Base-by-base conservation (phyloP, 2,113 vertebrate species). In the Tyto alba region DNA sequence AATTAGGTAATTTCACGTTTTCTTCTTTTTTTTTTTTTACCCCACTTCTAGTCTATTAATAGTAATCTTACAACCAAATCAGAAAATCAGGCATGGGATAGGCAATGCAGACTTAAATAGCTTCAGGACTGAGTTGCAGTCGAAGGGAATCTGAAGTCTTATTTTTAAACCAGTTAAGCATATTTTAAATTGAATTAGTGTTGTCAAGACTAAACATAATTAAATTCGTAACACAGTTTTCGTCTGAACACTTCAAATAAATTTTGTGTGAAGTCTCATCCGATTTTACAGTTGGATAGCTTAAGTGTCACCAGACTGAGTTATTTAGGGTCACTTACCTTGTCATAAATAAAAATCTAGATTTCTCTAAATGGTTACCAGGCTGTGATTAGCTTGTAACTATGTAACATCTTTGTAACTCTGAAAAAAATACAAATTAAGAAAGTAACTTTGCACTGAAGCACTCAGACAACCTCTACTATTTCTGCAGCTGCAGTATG, bases 101-200 rank as follows among this genome's bases (percentile, higher is more conserved):
- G 81, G 80, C 83, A 64, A 13, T 0, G 0, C 38, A 36, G 27
- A 41, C 57, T 84, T 48, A 3, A 11, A 62, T 62, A 83, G 69
- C 64, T 78, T 66, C 67, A 34, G 79, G 57, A 57, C 55, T 91
- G 71, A 50, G 29, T 32, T 88, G 71, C 50, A 95, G 77, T 56
- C 15, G 10, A 71, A 88, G 77, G 57, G 64, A 93, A 63, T 14
- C 53, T 67, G 34, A 84, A 64, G 56, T 87, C 95, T 89, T 64
- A 73, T 91, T 95, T 97, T 96, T 95, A 92, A 92, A 85, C 27
- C 23, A 29, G 71, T 48, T 88, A 80, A 74, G 67, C 40, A n/a
- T 75, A 88, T 95, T 92, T 96, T 88, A 95, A 78, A 85, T 90
- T 40, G 55, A 71, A 80, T 75, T 66, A 40, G 11, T 47, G 47